phyloP scores from a whole-genome alignment of 2,113 vertebrate genomes.

The Sardina pilchardus region DNA sequence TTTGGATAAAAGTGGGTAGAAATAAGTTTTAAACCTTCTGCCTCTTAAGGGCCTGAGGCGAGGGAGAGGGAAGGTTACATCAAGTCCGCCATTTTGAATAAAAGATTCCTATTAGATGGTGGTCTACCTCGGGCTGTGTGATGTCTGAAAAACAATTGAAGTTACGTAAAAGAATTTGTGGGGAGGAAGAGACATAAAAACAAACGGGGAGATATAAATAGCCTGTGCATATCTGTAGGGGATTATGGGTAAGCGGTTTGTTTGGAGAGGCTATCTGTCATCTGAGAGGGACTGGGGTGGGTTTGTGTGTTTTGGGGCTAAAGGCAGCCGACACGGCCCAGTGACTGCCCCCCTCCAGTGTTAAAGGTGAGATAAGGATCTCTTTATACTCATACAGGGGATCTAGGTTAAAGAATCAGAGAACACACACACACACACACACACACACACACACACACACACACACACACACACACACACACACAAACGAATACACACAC shows the following conservation, averaged over 20 bases:
- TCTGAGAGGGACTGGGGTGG: neutral
- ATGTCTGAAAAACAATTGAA: neutral
- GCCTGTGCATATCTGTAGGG: neutral
- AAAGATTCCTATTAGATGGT: neutral
- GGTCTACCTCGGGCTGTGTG: neutral
- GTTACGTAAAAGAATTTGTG: neutral
- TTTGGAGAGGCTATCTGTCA: neutral
- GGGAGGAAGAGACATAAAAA: neutral
- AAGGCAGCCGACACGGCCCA: neutral
- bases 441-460: slow-evolving; percentile 3
- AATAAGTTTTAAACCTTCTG: neutral
- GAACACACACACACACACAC: slow-evolving; percentile 10
- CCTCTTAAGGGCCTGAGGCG: neutral
- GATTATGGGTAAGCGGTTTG: neutral
- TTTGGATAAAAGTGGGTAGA: neutral
- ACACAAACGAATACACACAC: neutral
- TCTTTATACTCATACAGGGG: neutral
- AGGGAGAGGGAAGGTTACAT: neutral
- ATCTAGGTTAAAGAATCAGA: neutral
- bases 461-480: neutral
- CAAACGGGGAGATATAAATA: neutral
- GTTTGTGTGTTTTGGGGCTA: slow-evolving; percentile 2
- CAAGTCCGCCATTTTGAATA: too few relatives aligned
- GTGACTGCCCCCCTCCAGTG: neutral
- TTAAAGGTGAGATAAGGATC: neutral